Base-by-base conservation (phyloP, 2,888 invertebrate genomes). In the Atherix ibis region DNA sequence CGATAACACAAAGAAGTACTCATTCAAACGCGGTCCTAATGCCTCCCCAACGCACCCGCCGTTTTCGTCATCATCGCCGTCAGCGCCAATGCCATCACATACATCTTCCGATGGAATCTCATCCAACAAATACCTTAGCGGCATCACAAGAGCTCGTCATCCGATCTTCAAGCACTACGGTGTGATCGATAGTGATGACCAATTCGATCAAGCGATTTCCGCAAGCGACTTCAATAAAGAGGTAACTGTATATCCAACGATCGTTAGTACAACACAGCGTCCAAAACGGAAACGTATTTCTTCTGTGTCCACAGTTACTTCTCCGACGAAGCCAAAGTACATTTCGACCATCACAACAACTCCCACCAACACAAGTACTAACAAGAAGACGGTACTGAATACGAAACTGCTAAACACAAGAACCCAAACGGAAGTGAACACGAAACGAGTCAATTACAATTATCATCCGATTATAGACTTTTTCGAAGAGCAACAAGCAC, bases 381-480 rank as follows among this genome's bases (percentile, higher is more conserved):
- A 22, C 22, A 6, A 22, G 22, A 36, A 31, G 16, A 34, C 34
- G 8, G 12, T 39, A 24, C 34, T 31, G 25, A 31, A 27, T 31
- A 18, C 38, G 17, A 38, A 38, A 16, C 12, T 28, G 16, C 10
- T 33, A n/a, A 27, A 26, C 14, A 28, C 32, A 17, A 36, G 27
- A 18, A 5, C 34, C 18, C 34, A 36, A 32, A 35, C 40, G 4
- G 14, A 36, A 22, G 39, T 42, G 14, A 41, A 38, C 12, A n/a
- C n/a, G n/a, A 67, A 71, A 48, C 67, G 75, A 48, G 68, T 82
- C 27, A 83, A 83, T 59, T 83, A 82, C 51, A 80, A 75, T 51
- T 83, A 83, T 48, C 83, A 83, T 56, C 82, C 82, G 2, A 83
- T 83, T 31, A 80, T 82, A 44, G 82, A 82, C 49, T 83, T 80